Evolutionary conservation across 2,797 vertebrate species (phyloP).

Genomic region (Ctenopoma kingsleyae): DNA sequence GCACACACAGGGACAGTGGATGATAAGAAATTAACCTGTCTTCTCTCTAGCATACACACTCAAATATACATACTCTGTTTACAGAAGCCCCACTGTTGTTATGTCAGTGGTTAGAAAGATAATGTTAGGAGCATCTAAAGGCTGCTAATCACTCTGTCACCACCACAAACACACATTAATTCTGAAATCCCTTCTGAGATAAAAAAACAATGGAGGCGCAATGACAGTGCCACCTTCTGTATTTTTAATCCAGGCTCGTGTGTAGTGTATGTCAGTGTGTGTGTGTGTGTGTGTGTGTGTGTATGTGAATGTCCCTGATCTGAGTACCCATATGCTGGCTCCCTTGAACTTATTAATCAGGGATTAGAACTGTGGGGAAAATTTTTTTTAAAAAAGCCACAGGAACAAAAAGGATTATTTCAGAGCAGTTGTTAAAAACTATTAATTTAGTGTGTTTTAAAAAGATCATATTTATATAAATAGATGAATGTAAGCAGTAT

Average conservation of each 20-base stretch:
- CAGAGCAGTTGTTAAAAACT: conserved; percentile 63
- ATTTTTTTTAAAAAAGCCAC: conserved; percentile 46
- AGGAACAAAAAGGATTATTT: conserved; percentile 72
- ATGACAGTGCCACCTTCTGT: conserved; percentile 66
- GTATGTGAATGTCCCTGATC: conserved; percentile 42
- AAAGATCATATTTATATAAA: conserved; percentile 50
- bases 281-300: conserved; percentile 40
- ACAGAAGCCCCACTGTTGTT: conserved; percentile 48
- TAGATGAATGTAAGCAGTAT: conserved; percentile 25
- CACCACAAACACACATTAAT: conserved; percentile 54
- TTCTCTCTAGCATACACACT: not conserved
- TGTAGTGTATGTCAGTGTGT: conserved; percentile 42
- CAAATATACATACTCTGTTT: not conserved
- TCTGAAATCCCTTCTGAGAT: conserved; percentile 66
- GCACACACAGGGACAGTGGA: too few relatives aligned
- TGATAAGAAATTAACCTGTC: not conserved
- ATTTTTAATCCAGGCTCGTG: conserved; percentile 69
- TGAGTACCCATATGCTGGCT: conserved; percentile 74
- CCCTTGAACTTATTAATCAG: conserved; percentile 79
- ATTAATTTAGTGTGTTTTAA: conserved; percentile 60
- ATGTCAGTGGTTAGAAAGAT: conserved; percentile 47
- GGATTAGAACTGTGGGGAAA: conserved; percentile 50
- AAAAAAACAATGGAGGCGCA: conserved; percentile 70
- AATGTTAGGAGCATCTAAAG: conserved; percentile 71
- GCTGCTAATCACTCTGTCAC: conserved; percentile 61